A percentile compares a stretch with the other conserved stretches of the same genome.
These are phyloP conservation scores for zebrafish (Danio rerio) DNA, from an alignment of 2,113 vertebrate species.

Conservation along the genomic window GRCz12tu NC_133179.1:7944501-7945000, in stretches of 20 bases:
- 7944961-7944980: constrained; percentile 33
- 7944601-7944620: constrained; percentile 31
- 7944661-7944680: constrained; percentile 49
- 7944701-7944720: constrained; percentile 68
- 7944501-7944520: no score
- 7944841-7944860: constrained; percentile 34
- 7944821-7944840: constrained; percentile 23
- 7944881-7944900: constrained; percentile 20
- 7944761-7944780: constrained; percentile 70
- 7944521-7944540: not conserved
- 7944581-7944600: constrained; percentile 11
- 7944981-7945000: constrained; percentile 41
- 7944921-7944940: constrained; percentile 1
- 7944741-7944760: constrained; percentile 76
- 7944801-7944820: constrained; percentile 28
- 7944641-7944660: constrained; percentile 79
- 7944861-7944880: constrained; percentile 37
- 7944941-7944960: constrained; percentile 48
- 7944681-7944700: constrained; percentile 55
- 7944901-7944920: constrained; percentile 36
- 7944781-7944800: constrained; percentile 53
- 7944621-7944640: constrained; percentile 71
- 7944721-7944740: constrained; percentile 70
- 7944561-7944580: not conserved
- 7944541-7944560: constrained; percentile 1